phyloP scores from a whole-genome alignment of 2,113 vertebrate species.

The Cochlearius cochlearius region DNA sequence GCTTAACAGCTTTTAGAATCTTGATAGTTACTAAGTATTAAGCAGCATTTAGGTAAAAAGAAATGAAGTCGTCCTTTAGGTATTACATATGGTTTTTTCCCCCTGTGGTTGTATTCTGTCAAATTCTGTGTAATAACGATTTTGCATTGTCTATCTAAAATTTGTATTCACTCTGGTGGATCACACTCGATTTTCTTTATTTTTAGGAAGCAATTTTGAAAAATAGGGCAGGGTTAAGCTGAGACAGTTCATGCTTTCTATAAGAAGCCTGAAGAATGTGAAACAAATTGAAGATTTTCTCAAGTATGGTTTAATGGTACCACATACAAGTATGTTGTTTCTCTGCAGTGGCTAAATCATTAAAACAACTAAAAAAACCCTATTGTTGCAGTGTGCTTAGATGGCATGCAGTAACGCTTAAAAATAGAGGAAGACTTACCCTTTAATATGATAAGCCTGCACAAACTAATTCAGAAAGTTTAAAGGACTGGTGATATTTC shows the following conservation, averaged over 20 bases:
- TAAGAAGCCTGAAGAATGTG: conserved; percentile 23
- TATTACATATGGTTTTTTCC: not conserved
- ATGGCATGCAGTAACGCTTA: not conserved
- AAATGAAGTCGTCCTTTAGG: not conserved
- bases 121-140: not conserved
- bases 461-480: not conserved
- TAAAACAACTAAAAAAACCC: conserved; percentile 19
- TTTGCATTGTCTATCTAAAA: not conserved
- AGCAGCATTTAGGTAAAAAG: not conserved
- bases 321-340: conserved; percentile 2
- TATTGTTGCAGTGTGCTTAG: not conserved
- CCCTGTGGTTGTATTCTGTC: not conserved
- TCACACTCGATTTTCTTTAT: not conserved
- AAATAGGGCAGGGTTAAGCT: conserved; percentile 24
- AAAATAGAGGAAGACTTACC: not conserved
- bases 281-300: not conserved
- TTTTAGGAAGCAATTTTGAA: conserved; percentile 33
- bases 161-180: not conserved
- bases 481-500: not conserved
- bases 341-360: not conserved
- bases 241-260: not conserved
- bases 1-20: not conserved
- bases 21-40: not conserved
- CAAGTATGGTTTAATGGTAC: not conserved
- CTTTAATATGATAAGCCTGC: not conserved